Conservation (phyloP, 1,140 invertebrate genomes). For the Drosophila albomicans region DNA sequence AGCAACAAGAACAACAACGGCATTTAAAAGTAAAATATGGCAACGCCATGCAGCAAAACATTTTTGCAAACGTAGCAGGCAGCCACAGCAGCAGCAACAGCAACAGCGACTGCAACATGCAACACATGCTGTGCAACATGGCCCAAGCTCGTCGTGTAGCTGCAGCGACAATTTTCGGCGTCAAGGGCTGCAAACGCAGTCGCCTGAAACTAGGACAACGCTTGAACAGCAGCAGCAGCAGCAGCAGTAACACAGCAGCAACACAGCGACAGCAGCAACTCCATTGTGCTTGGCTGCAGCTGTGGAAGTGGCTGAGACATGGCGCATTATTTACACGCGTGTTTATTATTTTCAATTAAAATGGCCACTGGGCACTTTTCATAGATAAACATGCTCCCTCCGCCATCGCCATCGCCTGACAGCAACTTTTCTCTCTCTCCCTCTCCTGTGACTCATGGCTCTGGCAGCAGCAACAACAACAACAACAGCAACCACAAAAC, state of each 20-base stretch:
- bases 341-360: slow-evolving; percentile 83
- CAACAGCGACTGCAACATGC: slow-evolving; percentile 66
- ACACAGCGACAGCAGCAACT: slow-evolving; percentile 7
- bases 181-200: slow-evolving; percentile 35
- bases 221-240: slow-evolving; percentile 24
- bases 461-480: slow-evolving; percentile 34
- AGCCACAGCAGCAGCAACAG: slow-evolving; percentile 30
- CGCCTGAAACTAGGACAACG: slow-evolving; percentile 65
- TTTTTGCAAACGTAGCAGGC: slow-evolving; percentile 73
- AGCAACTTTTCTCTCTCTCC: neutral
- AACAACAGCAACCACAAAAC: slow-evolving; percentile 2
- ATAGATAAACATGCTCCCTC: slow-evolving; percentile 64
- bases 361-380: slow-evolving; percentile 62
- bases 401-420: neutral
- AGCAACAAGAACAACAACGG: slow-evolving; percentile 37
- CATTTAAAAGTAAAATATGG: slow-evolving; percentile 83
- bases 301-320: slow-evolving; percentile 60
- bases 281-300: slow-evolving; percentile 22
- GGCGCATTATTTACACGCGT: slow-evolving; percentile 79
- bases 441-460: slow-evolving; percentile 53
- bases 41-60: slow-evolving; percentile 75
- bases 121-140: slow-evolving; percentile 81
- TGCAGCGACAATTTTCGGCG: slow-evolving; percentile 55
- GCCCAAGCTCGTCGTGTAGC: slow-evolving; percentile 50
- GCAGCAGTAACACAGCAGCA: neutral